These are phyloP conservation scores for Calvadosia cruxmelitensis DNA, from an alignment of 30 jellyfish, hydroid and myxozoan genomes.

Conservation along the genomic window DNA sequence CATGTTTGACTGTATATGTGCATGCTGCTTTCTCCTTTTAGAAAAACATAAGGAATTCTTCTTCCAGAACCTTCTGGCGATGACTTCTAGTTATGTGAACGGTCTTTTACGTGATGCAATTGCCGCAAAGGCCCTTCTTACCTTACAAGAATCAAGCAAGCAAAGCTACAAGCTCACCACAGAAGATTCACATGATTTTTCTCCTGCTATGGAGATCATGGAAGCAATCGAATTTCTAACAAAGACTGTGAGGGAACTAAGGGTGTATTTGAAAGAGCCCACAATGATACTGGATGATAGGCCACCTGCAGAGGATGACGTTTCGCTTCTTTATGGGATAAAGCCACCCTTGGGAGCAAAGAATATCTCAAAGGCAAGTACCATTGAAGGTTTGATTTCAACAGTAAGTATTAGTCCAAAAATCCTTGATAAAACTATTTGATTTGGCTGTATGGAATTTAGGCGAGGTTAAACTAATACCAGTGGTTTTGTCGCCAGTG, in stretches of 20 bases:
- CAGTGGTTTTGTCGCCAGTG: no score
- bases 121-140: conserved; percentile 23
- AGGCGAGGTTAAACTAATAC: no score
- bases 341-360: no score
- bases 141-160: neutral
- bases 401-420: no score
- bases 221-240: neutral
- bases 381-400: no score
- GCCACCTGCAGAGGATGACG: no score
- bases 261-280: neutral
- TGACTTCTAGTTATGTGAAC: conserved; percentile 52
- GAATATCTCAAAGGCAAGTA: no score
- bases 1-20: neutral
- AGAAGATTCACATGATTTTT: neutral
- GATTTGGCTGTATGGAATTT: no score
- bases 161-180: neutral
- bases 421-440: no score
- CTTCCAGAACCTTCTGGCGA: conserved; percentile 49
- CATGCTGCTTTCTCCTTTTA: conserved; percentile 2
- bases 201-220: neutral
- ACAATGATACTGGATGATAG: no score
- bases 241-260: neutral
- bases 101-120: conserved; percentile 62
- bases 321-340: no score
- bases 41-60: conserved; percentile 79